Evolutionary conservation across 2,888 invertebrate genomes (phyloP).

Genomic region (Nebria salina): DNA sequence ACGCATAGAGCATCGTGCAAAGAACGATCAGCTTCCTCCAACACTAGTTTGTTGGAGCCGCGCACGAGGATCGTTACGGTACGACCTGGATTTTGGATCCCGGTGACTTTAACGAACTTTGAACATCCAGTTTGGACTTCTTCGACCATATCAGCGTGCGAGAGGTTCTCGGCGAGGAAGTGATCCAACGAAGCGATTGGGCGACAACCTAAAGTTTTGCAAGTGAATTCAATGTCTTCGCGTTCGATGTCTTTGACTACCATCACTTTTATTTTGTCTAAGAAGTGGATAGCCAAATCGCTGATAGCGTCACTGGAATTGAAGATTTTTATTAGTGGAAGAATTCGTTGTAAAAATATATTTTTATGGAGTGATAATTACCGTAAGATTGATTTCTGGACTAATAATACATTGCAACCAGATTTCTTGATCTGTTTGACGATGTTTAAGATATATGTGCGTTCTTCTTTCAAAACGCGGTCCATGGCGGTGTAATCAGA

Average conservation of each 20-base stretch:
- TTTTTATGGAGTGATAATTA: conserved; percentile 3
- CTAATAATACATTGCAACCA: conserved; percentile 96
- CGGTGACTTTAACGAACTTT: conserved; percentile 82
- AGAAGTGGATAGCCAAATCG: conserved; percentile 96
- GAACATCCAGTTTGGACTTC: conserved; percentile 89
- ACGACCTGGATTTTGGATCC: conserved; percentile 80
- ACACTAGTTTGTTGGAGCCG: conserved; percentile 83
- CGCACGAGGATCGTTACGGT: conserved; percentile 94
- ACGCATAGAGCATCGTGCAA: conserved; percentile 89
- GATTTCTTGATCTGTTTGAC: conserved; percentile 99
- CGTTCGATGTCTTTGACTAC: conserved; percentile 98
- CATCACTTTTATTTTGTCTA: conserved; percentile 99
- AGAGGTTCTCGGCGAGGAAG: conserved; percentile 91
- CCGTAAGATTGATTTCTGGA: conserved; percentile 79
- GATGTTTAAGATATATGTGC: conserved; percentile 96
- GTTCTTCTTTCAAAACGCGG: conserved; percentile 95
- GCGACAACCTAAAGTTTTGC: conserved; percentile 91
- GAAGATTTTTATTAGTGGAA: conserved; percentile 29
- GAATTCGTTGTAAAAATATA: background rate
- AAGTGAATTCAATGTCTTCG: conserved; percentile 97
- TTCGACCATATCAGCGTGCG: conserved; percentile 92
- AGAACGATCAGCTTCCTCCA: conserved; percentile 84
- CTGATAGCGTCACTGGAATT: conserved; percentile 91
- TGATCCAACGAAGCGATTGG: conserved; percentile 99
- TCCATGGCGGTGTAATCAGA: conserved; percentile 99